Evolutionary conservation across 2,888 invertebrate species (phyloP).

Genomic region (Spicauda simplicius): DNA sequence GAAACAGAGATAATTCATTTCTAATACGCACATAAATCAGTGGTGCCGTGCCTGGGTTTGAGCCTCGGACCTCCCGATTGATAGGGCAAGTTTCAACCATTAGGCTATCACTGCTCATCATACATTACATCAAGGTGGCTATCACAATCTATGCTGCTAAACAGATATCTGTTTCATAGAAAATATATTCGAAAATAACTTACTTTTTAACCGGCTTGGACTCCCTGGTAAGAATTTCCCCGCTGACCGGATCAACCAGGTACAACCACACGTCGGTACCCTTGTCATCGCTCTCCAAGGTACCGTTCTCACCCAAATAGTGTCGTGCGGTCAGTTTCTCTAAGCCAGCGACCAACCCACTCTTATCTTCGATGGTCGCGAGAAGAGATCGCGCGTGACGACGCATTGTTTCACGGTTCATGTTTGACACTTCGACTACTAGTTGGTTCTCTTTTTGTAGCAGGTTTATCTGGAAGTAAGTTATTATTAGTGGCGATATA

Average conservation of each 20-base stretch:
- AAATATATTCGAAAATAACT: slow-evolving; percentile 47
- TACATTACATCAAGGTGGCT: no score
- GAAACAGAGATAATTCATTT: no score
- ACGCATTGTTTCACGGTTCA: slow-evolving; percentile 88
- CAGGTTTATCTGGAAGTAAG: slow-evolving; percentile 87
- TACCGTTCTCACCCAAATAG: slow-evolving; percentile 89
- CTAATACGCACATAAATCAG: no score
- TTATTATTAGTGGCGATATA: no score
- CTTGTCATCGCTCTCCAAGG: slow-evolving; percentile 88
- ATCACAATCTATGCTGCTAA: no score
- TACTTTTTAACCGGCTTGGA: slow-evolving; percentile 89
- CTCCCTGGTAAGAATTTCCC: slow-evolving; percentile 89
- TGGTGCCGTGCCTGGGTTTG: no score
- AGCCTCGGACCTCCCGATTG: no score
- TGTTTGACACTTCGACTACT: slow-evolving; percentile 90
- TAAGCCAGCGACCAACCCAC: slow-evolving; percentile 91
- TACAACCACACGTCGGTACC: slow-evolving; percentile 96
- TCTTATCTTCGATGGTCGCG: slow-evolving; percentile 88
- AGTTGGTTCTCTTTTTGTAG: slow-evolving; percentile 91
- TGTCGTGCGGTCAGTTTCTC: slow-evolving; percentile 93
- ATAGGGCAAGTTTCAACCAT: no score
- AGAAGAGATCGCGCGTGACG: slow-evolving; percentile 79
- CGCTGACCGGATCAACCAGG: slow-evolving; percentile 91
- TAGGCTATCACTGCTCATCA: no score
- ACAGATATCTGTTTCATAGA: no score